Conservation (phyloP, 2,888 invertebrate genomes). For the Entomobrya proxima region DNA sequence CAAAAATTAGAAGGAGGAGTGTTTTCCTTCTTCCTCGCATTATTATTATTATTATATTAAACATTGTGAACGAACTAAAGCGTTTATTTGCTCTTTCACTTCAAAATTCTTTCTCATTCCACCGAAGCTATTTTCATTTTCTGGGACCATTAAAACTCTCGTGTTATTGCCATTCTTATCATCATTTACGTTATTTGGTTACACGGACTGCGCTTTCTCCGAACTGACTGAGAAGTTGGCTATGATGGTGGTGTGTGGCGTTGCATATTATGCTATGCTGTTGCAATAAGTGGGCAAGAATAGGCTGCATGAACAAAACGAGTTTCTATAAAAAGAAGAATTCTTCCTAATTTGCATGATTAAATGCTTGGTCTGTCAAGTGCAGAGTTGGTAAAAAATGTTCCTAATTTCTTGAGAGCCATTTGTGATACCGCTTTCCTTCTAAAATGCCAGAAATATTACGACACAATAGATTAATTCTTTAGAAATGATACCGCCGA, state of each 20-base stretch:
- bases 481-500: neutral
- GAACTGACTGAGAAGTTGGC: neutral
- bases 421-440: conserved; percentile 47
- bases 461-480: conserved; percentile 50
- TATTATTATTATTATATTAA: conserved; percentile 51
- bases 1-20: conserved; percentile 32
- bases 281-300: neutral
- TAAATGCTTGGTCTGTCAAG: conserved; percentile 67
- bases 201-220: conserved; percentile 17
- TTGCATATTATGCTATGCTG: neutral
- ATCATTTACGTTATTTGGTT: conserved; percentile 56
- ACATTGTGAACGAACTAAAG: conserved; percentile 39
- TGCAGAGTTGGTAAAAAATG: conserved; percentile 57
- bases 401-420: conserved; percentile 56
- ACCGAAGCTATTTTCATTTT: conserved; percentile 53
- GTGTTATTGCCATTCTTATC: conserved; percentile 61
- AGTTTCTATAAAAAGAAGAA: conserved; percentile 30
- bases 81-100: conserved; percentile 62
- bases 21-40: conserved; percentile 30
- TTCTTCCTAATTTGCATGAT: conserved; percentile 64
- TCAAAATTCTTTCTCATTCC: conserved; percentile 52
- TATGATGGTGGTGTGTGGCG: neutral
- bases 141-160: conserved; percentile 57
- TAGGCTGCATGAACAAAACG: neutral
- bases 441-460: conserved; percentile 23